These are phyloP conservation scores for Lacanobia wlatinum DNA, from an alignment of 2,888 invertebrate species.

Conservation along the genomic window DNA sequence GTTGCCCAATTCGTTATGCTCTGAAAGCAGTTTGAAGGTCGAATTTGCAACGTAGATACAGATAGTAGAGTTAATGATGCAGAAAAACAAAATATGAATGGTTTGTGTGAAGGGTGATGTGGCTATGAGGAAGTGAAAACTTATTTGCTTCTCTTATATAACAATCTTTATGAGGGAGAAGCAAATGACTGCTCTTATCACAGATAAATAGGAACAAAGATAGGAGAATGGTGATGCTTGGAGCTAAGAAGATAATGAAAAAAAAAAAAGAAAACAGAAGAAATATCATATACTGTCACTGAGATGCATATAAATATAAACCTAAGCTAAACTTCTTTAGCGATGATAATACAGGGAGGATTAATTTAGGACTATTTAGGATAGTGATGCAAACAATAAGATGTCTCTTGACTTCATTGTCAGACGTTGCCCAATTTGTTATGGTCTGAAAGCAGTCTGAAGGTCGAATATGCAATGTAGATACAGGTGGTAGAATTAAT, in stretches of 20 bases:
- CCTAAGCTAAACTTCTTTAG: too few species aligned
- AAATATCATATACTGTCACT: too few species aligned
- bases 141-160: too few species aligned
- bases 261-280: too few species aligned
- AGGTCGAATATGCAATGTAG: conserved; percentile 8
- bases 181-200: not conserved
- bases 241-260: too few species aligned
- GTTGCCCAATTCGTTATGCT: not conserved
- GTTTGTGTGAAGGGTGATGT: not conserved
- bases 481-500: conserved; percentile 4
- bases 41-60: conserved; percentile 4
- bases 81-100: not conserved
- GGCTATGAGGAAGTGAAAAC: not conserved
- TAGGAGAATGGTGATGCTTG: not conserved
- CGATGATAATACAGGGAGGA: too few species aligned
- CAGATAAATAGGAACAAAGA: not conserved
- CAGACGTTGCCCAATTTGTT: not conserved
- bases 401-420: not conserved
- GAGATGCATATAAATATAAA: too few species aligned
- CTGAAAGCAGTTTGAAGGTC: conserved; percentile 1
- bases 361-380: too few species aligned
- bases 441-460: not conserved
- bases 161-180: not conserved
- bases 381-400: not conserved
- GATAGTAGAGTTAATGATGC: not conserved